These are phyloP conservation scores for Otolemur garnettii DNA, from an alignment of 2,113 vertebrate genomes.

Conservation along the genomic window DNA sequence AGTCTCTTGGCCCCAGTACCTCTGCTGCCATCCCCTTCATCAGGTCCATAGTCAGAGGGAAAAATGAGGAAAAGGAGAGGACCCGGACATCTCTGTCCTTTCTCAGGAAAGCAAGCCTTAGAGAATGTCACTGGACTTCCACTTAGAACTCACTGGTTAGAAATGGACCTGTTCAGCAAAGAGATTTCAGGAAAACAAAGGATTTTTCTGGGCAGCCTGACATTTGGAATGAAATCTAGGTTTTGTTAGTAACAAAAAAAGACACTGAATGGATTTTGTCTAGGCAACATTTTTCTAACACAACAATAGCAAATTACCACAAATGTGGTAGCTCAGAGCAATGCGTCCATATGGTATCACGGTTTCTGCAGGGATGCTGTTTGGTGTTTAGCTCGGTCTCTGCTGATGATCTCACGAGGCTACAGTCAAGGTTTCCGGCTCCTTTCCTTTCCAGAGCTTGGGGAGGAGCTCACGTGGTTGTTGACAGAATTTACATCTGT, in stretches of 20 bases:
- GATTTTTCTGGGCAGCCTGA: not conserved
- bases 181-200: not conserved
- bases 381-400: not conserved
- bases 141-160: not conserved
- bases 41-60: not conserved
- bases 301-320: not conserved
- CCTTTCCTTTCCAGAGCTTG: not conserved
- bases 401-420: not conserved
- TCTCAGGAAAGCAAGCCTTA: not conserved
- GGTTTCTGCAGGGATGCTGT: not conserved
- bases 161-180: not conserved
- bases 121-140: not conserved
- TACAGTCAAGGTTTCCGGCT: not conserved
- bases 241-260: not conserved
- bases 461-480: not conserved
- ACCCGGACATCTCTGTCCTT: not conserved
- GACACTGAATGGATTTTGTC: not conserved
- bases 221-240: slow-evolving; percentile 12
- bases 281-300: not conserved
- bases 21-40: not conserved
- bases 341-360: not conserved
- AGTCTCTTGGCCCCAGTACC: not conserved
- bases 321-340: not conserved
- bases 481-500: not conserved
- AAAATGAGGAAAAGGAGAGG: not conserved